Conservation (phyloP, 2,888 invertebrate genomes). For the Dasysyrphus tricinctus region DNA sequence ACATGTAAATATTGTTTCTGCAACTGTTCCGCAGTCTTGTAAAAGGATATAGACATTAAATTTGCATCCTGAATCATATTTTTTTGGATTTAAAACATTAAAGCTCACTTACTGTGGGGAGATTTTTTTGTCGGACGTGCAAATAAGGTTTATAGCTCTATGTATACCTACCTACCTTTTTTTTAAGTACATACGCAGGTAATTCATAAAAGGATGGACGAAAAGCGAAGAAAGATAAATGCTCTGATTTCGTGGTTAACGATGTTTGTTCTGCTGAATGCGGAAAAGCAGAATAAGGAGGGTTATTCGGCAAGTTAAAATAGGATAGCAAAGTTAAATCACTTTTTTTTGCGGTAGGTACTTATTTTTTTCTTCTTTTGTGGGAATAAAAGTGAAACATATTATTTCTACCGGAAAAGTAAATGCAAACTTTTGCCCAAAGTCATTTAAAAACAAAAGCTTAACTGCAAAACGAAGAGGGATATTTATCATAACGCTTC, state of each 20-base stretch:
- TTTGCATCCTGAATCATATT: conserved; percentile 8
- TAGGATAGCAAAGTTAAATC: conserved; percentile 4
- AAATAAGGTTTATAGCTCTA: not conserved
- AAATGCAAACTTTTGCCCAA: not conserved
- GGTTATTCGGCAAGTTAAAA: not conserved
- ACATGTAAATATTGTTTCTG: not conserved
- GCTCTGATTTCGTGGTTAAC: conserved; percentile 11
- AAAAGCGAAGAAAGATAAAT: conserved; percentile 5
- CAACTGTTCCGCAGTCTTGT: not conserved
- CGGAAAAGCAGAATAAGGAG: not conserved
- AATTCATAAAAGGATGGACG: not conserved
- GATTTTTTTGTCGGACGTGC: conserved; percentile 5
- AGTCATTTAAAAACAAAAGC: conserved; percentile 13
- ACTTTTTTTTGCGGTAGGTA: not conserved
- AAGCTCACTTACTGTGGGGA: not conserved
- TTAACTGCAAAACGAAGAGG: not conserved
- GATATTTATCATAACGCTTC: conserved; percentile 17
- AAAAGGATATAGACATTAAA: not conserved
- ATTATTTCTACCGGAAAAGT: not conserved
- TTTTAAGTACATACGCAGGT: not conserved
- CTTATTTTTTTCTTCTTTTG: not conserved
- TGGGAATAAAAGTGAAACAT: conserved; percentile 3
- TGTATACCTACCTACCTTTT: not conserved
- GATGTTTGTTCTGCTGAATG: not conserved
- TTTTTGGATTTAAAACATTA: not conserved